Base-by-base conservation (phyloP, 1,140 invertebrate species). In the Pygmarrhopalites habei region DNA sequence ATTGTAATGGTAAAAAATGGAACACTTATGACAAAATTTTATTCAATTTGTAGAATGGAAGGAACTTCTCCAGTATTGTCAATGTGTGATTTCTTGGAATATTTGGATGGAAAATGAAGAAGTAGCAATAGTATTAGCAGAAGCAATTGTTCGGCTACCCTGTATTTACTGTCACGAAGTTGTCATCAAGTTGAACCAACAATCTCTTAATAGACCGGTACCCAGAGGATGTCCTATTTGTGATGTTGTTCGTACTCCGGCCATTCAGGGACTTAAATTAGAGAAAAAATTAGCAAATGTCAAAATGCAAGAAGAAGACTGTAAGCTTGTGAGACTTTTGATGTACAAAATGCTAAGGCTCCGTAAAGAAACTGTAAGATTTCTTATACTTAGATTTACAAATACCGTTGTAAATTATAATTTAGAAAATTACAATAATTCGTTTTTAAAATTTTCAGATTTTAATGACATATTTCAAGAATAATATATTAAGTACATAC, bases 51-150 rank as follows among this genome's bases (percentile, higher is more conserved):
- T 4, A 35, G 53, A 3, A 39, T 56, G 49, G 49, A 52, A 15
- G 5, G 5, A 25, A 26, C 49, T 52, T 10, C 28, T 26, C 14
- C 19, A 52, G n/a, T 52, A 52, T n/a, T 7, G 5, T n/a, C 7
- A 2, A 2, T 52, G 28, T n/a, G 5, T 56, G 28, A 21, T 30
- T 15, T 35, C 29, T 12, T 28, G 7, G 19, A 35, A 26, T 2
- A 41, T 56, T 7, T 10, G 7, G 19, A 23, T n/a, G 26, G 4
- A 7, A 56, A 7, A 10, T 35, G 53, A 41, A 21, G 30, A 56
- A 21, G 15, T 56, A 10, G n/a, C 53, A 12, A n/a, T 56, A 56
- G n/a, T 19, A 3, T 14, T 56, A 39, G 53, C 53, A n/a, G 53
- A 56, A 39, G 53, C 53, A 23, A 3, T 56, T 12, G 53, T 41